phyloP scores from a whole-genome alignment of 35 echinoderm and acorn worm species.

The Strongylocentrotus purpuratus region DNA sequence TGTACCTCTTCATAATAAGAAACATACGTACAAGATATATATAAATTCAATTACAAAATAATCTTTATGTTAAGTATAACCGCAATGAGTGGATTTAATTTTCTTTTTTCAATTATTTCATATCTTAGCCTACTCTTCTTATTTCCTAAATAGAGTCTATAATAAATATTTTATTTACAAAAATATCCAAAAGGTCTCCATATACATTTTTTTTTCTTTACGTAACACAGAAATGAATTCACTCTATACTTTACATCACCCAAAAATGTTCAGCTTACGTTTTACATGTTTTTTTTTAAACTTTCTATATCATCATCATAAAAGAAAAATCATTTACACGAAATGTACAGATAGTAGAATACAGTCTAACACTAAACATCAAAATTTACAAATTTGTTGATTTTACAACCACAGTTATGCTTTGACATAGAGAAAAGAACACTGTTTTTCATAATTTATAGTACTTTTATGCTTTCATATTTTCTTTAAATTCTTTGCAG shows the following conservation, averaged over 20 bases:
- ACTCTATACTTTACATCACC: background rate
- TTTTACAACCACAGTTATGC: background rate
- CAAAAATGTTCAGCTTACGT: background rate
- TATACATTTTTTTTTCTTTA: background rate
- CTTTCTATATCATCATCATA: too few species aligned
- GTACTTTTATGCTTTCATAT: background rate
- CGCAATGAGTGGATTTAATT: background rate
- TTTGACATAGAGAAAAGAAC: background rate
- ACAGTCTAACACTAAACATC: background rate
- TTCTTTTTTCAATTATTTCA: background rate
- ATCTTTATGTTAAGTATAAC: background rate
- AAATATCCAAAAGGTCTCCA: background rate
- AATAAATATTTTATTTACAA: conserved; percentile 9
- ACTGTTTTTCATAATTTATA: background rate
- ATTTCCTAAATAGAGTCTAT: background rate
- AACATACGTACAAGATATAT: too few species aligned
- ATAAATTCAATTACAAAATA: too few species aligned
- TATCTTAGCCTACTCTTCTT: background rate
- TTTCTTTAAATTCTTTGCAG: background rate
- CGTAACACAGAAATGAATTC: background rate
- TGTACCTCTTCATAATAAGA: too few species aligned
- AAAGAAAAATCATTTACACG: too few species aligned
- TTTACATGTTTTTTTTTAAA: background rate
- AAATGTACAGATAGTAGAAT: background rate
- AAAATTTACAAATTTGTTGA: background rate